A percentile compares a stretch with the other conserved stretches of the same genome.
These are phyloP conservation scores for Aegypius monachus DNA, from an alignment of 2,113 vertebrate species.

Conservation along the genomic window DNA sequence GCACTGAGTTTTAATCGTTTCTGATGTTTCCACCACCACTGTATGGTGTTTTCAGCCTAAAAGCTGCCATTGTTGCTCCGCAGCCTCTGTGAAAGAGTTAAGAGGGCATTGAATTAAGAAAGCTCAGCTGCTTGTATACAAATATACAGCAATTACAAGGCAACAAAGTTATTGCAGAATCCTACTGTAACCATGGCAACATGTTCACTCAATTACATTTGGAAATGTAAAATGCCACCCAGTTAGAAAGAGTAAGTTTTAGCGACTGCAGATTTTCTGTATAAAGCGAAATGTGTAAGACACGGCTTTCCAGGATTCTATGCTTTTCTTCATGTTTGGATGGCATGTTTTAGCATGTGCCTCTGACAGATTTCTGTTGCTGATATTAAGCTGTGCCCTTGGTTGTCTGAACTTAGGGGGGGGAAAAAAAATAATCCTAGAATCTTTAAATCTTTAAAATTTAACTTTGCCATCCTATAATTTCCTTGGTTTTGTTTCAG, in stretches of 20 bases:
- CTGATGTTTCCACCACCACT: not conserved
- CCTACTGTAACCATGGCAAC: conserved; percentile 58
- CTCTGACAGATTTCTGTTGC: accelerated
- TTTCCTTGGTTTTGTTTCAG: not conserved
- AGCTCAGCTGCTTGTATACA: conserved; percentile 68
- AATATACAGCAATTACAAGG: conserved; percentile 59
- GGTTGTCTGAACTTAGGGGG: not conserved
- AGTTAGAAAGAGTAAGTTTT: conserved; percentile 63
- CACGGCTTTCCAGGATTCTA: conserved; percentile 5
- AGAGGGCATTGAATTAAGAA: conserved; percentile 48
- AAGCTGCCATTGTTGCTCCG: not conserved
- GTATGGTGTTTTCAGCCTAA: not conserved
- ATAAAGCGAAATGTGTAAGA: not conserved
- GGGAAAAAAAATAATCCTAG: accelerated
- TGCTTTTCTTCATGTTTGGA: not conserved
- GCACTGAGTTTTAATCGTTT: not conserved
- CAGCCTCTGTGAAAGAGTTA: conserved; percentile 34
- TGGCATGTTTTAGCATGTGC: not conserved
- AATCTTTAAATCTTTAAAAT: not conserved
- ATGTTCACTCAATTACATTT: conserved; percentile 59
- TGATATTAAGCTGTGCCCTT: not conserved
- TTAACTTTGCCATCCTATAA: not conserved
- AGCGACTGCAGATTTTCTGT: conserved; percentile 11
- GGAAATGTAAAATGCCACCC: conserved; percentile 68
- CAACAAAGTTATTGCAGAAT: conserved; percentile 69